Evolutionary conservation across 2,888 invertebrate genomes (phyloP).

Genomic region (Eristalis tenax): DNA sequence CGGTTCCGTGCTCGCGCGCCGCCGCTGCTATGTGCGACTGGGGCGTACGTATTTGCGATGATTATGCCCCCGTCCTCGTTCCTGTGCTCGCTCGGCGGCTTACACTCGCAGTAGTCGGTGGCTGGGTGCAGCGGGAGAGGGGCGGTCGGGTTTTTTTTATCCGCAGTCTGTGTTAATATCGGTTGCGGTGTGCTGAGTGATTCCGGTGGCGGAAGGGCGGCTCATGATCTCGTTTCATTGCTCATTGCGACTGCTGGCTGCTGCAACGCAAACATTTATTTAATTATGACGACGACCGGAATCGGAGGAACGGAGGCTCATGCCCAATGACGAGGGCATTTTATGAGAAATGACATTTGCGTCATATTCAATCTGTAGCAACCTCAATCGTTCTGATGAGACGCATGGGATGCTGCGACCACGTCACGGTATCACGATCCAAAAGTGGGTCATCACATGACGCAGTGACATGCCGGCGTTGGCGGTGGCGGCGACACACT

Average conservation of each 20-base stretch:
- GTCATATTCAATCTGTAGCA: slow-evolving; percentile 46
- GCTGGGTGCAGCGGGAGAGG: neutral
- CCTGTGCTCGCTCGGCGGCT: slow-evolving; percentile 30
- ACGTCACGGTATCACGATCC: slow-evolving; percentile 34
- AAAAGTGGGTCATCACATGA: slow-evolving; percentile 55
- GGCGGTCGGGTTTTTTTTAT: slow-evolving; percentile 33
- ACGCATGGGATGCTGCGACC: slow-evolving; percentile 27
- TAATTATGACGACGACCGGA: slow-evolving; percentile 62
- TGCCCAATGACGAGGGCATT: slow-evolving; percentile 13
- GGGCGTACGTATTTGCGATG: slow-evolving; percentile 47
- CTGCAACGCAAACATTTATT: slow-evolving; percentile 67
- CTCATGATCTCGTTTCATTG: slow-evolving; percentile 56
- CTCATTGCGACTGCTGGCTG: slow-evolving; percentile 31
- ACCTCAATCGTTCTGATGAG: slow-evolving; percentile 34
- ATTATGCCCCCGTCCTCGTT: slow-evolving; percentile 53
- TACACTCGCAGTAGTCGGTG: slow-evolving; percentile 25
- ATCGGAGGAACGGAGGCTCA: neutral
- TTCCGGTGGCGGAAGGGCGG: slow-evolving; percentile 10
- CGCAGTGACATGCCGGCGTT: slow-evolving; percentile 34
- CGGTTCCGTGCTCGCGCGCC: neutral
- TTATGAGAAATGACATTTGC: slow-evolving; percentile 49
- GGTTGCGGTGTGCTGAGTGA: slow-evolving; percentile 36
- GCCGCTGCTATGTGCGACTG: neutral
- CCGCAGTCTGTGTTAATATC: slow-evolving; percentile 50
- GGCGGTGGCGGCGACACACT: slow-evolving; percentile 14